phyloP scores from a whole-genome alignment of 2,113 vertebrate species.

The Chionis minor region DNA sequence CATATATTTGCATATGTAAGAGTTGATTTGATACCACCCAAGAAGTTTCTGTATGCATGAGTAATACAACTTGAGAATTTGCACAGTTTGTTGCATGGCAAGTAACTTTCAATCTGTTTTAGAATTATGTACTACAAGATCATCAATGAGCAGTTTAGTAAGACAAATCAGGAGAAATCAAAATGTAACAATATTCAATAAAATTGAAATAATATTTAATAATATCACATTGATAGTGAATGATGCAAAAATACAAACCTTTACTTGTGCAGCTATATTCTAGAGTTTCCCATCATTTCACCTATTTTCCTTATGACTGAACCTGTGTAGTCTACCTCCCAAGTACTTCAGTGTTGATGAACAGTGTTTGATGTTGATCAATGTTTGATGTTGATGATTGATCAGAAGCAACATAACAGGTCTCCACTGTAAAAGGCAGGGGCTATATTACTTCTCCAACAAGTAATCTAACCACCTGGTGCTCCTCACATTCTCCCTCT shows the following conservation, averaged over 20 bases:
- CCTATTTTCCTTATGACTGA: background rate
- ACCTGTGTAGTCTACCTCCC: background rate
- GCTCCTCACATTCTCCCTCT: background rate
- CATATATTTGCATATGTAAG: too few species aligned
- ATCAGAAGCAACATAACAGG: background rate
- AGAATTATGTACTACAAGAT: too few species aligned
- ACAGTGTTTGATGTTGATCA: background rate
- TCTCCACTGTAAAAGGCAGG: background rate
- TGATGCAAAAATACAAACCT: background rate
- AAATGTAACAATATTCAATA: too few species aligned
- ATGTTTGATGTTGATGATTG: background rate
- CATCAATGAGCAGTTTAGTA: too few species aligned
- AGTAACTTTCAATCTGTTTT: too few species aligned
- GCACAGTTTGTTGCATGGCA: too few species aligned
- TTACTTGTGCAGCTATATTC: background rate
- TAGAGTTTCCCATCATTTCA: background rate
- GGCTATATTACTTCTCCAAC: background rate
- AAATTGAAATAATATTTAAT: background rate
- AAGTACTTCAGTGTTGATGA: background rate
- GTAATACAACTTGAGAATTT: too few species aligned
- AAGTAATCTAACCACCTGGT: background rate
- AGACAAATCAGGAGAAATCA: too few species aligned
- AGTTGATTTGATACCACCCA: too few species aligned
- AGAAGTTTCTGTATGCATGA: too few species aligned
- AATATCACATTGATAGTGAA: background rate